Conservation (phyloP, 1,140 invertebrate genomes). For the Leptinotarsa defecta region DNA sequence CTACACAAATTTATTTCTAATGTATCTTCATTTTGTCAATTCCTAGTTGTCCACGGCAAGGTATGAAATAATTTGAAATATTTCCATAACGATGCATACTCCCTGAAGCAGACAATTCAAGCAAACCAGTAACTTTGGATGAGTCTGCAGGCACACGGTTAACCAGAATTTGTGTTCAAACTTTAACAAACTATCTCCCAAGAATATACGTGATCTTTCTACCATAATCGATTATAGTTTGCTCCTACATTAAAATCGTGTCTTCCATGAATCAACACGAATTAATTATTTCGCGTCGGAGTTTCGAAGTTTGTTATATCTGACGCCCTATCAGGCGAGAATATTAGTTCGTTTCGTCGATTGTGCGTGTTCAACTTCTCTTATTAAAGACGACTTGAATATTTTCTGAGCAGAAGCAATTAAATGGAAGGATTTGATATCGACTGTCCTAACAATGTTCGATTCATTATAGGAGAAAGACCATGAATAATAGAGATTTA, state of each 20-base stretch:
- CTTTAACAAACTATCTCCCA: slow-evolving; percentile 12
- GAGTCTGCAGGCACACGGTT: background rate
- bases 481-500: too few relatives aligned
- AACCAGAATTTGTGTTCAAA: slow-evolving; percentile 15
- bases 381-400: background rate
- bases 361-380: background rate
- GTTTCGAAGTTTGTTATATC: slow-evolving; percentile 15
- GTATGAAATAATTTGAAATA: background rate
- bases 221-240: slow-evolving; percentile 15
- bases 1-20: too few relatives aligned
- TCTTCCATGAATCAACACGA: slow-evolving; percentile 18
- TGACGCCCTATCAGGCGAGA: slow-evolving; percentile 7
- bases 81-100: background rate
- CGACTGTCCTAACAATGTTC: too few relatives aligned
- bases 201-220: slow-evolving; percentile 15
- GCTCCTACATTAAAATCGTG: slow-evolving; percentile 17
- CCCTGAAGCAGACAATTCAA: background rate
- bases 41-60: background rate
- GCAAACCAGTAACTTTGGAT: slow-evolving; percentile 4
- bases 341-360: slow-evolving; percentile 5
- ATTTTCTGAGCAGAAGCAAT: background rate
- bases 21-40: background rate
- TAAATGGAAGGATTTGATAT: too few relatives aligned
- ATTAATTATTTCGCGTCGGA: slow-evolving; percentile 16
- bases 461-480: too few relatives aligned